These are phyloP conservation scores for Bos indicus DNA, from an alignment of 2,113 vertebrate species.

Conservation along the genomic window DNA sequence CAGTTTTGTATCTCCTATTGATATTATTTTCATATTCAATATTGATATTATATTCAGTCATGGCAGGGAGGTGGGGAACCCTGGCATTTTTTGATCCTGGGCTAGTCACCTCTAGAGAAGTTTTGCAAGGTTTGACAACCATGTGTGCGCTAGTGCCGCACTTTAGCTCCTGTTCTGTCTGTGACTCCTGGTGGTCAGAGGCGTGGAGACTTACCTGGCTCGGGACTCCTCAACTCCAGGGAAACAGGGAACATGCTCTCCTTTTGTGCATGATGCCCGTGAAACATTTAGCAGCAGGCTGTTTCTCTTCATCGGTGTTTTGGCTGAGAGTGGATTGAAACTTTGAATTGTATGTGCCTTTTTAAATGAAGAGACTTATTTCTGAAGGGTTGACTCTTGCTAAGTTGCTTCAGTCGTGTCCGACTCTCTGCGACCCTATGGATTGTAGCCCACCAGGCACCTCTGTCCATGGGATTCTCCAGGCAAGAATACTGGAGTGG, in stretches of 20 bases:
- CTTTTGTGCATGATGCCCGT: background rate
- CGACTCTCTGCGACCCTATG: background rate
- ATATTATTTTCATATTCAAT: background rate
- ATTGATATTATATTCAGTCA: background rate
- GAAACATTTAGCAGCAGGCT: background rate
- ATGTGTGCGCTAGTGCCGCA: background rate
- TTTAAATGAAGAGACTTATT: background rate
- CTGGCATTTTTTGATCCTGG: background rate
- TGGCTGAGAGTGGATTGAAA: background rate
- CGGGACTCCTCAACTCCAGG: background rate
- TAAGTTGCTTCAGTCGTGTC: background rate
- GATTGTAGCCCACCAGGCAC: background rate
- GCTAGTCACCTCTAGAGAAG: background rate
- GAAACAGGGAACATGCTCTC: rapidly evolving
- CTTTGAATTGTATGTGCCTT: background rate
- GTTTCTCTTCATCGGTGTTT: background rate
- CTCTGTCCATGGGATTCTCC: background rate
- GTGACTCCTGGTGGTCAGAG: background rate
- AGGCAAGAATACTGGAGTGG: background rate
- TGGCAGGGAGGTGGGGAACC: background rate
- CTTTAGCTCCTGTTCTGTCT: background rate
- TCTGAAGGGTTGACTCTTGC: background rate
- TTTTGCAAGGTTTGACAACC: background rate
- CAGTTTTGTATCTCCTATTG: background rate
- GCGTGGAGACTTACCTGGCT: background rate